Evolutionary conservation across 2,888 invertebrate genomes (phyloP), one percentile per base, ranked within the genome.

Genomic region (Anorthoa munda): DNA sequence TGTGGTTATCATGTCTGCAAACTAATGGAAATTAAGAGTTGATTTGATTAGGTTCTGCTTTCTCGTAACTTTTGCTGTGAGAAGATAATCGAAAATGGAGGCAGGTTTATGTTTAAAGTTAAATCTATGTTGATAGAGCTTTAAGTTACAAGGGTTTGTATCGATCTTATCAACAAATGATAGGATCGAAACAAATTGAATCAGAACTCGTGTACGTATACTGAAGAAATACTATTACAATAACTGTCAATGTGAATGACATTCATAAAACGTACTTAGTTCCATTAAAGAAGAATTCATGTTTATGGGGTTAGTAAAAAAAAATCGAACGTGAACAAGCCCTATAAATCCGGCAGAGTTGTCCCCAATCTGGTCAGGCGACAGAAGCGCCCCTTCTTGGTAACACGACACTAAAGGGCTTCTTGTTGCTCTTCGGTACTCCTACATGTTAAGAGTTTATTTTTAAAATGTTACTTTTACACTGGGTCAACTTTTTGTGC

Each of bases 261-360:
- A n/a, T 5, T 51, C 18, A n/a, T 51, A 51, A n/a, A 51, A n/a
- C n/a, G 51, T 3, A 11, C n/a, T 18, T n/a, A 21, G 4, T 11
- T n/a, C 4, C 13, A 21, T 21, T 13, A 1, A 21, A 21, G 21
- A 21, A 12, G 4, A 2, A n/a, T 61, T 11, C 21, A 15, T 65
- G 0, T 51, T 55, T 46, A 55, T 21, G 26, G 18, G 23, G 39
- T 23, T 7, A 39, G 21, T 39, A 39, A 39, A 59, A 53, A 67
- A 46, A 11, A 21, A 15, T 50, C 31, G n/a, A 75, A 48, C 50
- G 26, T 12, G 69, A 50, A 45, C 51, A 86, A 82, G 83, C 88
- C 89, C 48, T 84, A 86, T 83, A 85, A 88, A 75, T 79, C 82
- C 89, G 89, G 89, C 88, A 89, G 81, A 71, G 70, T 66, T 69